Base-by-base conservation (phyloP, 1,140 invertebrate species). In the Drosophila equinoxialis region DNA sequence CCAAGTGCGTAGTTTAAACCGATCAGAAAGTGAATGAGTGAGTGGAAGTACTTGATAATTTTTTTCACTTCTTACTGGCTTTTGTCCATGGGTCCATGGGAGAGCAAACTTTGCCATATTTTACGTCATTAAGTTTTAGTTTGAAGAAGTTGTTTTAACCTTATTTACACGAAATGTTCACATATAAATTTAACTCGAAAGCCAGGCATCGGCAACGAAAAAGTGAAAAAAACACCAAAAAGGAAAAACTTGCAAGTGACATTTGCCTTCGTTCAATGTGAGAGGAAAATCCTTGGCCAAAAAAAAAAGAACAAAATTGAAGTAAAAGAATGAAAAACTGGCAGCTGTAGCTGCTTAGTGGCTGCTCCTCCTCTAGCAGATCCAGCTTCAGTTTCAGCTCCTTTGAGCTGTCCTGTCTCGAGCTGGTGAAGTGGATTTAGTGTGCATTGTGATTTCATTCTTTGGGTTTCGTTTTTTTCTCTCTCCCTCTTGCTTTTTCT, bases 391-490 rank as follows among this genome's bases (percentile, higher is more conserved):
- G 51, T 42, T 68, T 6, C 26, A 33, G 48, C 41, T 63, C 41
- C 23, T 51, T 33, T 51, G 14, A 23, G n/a, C 33, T 48, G 51
- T 48, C 48, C 26, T 58, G 57, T 66, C 59, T 71, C 51, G 60
- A 58, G 64, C 71, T 35, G 55, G 65, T 76, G 65, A 72, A 74
- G 75, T 81, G 80, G 69, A 74, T 80, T 79, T 77, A 71, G 77
- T 89, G 77, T 89, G 77, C 83, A 87, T 83, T 73, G 83, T 89
- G 84, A 86, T 86, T 86, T 86, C 17, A 51, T 51, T 51, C 45
- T 23, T 51, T 51, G 17, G 45, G 45, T 51, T 51, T 51, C 45
- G 10, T 11, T 51, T 20, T 51, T 10, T 51, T 4, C 17, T 17
- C 17, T 51, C 4, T 20, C n/a, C 17, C 3, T 45, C 3, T 51